Percentiles rank a stretch among this genome's conserved stretches.
phyloP scores from a whole-genome alignment of 2,888 invertebrate species.

The Itoplectis maculator region DNA sequence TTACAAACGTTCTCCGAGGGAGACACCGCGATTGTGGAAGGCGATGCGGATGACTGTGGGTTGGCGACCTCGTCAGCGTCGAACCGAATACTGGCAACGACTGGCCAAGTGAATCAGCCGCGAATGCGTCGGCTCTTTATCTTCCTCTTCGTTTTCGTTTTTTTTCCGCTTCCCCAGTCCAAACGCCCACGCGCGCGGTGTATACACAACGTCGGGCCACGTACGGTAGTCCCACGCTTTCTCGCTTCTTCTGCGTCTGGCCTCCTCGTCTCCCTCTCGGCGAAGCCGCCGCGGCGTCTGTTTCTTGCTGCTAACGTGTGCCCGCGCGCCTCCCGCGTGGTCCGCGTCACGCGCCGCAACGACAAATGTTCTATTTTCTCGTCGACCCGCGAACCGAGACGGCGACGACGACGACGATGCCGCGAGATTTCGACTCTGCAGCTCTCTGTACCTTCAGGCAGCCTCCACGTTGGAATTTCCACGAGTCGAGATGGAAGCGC shows the following conservation, averaged over 20 bases:
- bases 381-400: constrained; percentile 36
- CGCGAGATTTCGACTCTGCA: constrained; percentile 25
- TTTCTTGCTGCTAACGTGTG: constrained; percentile 8
- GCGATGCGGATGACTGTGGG: too few species aligned
- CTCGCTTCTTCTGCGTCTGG: constrained; percentile 21
- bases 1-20: too few species aligned
- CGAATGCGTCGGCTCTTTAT: too few species aligned
- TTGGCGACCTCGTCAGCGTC: too few species aligned
- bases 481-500: constrained; percentile 12
- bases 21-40: too few species aligned
- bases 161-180: background rate
- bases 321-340: background rate
- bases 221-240: background rate
- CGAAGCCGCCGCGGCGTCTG: constrained; percentile 12
- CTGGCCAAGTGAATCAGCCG: too few species aligned
- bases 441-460: background rate
- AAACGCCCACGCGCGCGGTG: constrained; percentile 12
- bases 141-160: background rate
- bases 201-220: background rate
- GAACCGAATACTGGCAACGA: too few species aligned
- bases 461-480: background rate
- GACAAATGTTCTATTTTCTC: constrained; percentile 53
- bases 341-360: constrained; percentile 10
- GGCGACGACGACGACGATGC: constrained; percentile 4
- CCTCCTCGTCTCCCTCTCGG: background rate